phyloP scores from a whole-genome alignment of 2,113 vertebrate species.

The Corvus cornix region DNA sequence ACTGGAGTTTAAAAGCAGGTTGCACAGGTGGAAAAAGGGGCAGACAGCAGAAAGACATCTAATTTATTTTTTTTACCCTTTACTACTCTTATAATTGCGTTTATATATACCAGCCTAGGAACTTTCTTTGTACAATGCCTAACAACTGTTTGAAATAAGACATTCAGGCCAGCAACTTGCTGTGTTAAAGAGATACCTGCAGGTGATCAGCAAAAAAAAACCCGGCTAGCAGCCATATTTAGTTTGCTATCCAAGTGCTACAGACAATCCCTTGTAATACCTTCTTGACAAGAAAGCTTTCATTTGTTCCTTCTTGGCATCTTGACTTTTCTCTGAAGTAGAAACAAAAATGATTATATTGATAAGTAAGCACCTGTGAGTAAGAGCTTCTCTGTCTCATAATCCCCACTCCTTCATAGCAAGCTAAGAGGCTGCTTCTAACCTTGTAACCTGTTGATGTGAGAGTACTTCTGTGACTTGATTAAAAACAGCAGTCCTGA shows the following conservation, averaged over 20 bases:
- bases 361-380: conserved; percentile 14
- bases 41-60: neutral
- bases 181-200: neutral
- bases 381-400: neutral
- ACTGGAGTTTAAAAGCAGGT: neutral
- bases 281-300: conserved; percentile 12
- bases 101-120: neutral
- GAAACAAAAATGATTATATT: conserved; percentile 7
- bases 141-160: neutral
- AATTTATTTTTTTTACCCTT: neutral
- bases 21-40: neutral
- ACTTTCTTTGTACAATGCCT: neutral
- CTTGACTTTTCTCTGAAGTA: conserved; percentile 17
- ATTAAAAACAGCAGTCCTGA: conserved; percentile 32
- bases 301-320: neutral
- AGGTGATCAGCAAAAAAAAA: neutral
- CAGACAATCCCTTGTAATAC: neutral
- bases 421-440: conserved; percentile 12
- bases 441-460: conserved; percentile 46
- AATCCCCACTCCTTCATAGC: neutral
- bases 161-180: neutral
- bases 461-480: conserved; percentile 15
- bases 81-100: neutral
- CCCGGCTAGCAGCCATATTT: neutral
- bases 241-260: neutral